Percentiles rank a stretch among this genome's conserved stretches.
Evolutionary conservation across 2,113 vertebrate genomes (phyloP).

Genomic region (Chlamydotis undulata): DNA sequence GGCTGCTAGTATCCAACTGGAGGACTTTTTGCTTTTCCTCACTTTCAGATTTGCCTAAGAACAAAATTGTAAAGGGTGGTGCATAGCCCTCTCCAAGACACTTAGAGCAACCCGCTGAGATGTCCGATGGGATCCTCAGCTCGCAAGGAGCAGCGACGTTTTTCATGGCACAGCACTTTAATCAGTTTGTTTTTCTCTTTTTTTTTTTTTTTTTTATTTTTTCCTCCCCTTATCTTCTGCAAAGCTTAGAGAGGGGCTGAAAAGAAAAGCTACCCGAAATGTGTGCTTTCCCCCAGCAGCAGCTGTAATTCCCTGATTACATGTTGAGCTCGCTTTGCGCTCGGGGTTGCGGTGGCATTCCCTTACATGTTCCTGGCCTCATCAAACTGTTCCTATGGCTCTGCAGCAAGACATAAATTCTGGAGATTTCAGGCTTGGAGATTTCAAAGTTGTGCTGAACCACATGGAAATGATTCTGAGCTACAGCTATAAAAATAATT

Average conservation of each 20-base stretch:
- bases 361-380: not conserved
- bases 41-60: not conserved
- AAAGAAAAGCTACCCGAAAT: not conserved
- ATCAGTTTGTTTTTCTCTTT: too few species aligned
- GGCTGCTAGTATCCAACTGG: not conserved
- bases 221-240: not conserved
- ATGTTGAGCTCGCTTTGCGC: not conserved
- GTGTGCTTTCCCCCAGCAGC: fast-evolving
- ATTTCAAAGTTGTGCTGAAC: not conserved
- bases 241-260: not conserved
- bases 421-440: not conserved
- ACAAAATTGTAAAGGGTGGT: not conserved
- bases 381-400: not conserved
- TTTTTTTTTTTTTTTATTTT: not conserved
- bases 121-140: not conserved
- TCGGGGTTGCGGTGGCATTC: not conserved
- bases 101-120: not conserved
- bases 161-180: not conserved
- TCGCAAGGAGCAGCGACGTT: not conserved
- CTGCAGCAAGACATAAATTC: not conserved
- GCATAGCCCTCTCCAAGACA: not conserved
- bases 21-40: not conserved
- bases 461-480: conserved; percentile 8
- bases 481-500: not conserved
- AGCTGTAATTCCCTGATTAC: not conserved